Conservation (phyloP, 2,888 invertebrate genomes). For the Caenorhabditis sp. region DNA sequence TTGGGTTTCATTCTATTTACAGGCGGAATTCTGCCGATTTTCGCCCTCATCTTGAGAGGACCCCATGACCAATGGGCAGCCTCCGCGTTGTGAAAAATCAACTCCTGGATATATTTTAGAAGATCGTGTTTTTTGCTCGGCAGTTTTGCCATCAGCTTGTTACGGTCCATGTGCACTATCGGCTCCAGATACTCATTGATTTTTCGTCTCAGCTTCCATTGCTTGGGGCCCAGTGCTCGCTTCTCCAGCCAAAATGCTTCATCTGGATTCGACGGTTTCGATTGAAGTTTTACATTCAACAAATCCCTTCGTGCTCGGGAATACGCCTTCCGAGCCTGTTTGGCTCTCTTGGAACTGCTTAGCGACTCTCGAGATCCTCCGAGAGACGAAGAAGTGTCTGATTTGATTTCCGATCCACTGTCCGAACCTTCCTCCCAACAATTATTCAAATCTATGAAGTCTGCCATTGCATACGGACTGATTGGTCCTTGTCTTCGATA, state of each 20-base stretch:
- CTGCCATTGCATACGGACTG: not conserved
- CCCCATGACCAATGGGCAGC: slow-evolving; percentile 56
- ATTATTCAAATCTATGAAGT: not conserved
- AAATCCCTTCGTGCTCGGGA: slow-evolving; percentile 13
- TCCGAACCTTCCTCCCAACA: slow-evolving; percentile 21
- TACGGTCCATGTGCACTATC: slow-evolving; percentile 27
- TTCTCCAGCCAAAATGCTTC: slow-evolving; percentile 28
- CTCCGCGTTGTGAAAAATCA: slow-evolving; percentile 46
- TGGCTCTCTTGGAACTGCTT: slow-evolving; percentile 11
- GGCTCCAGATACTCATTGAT: slow-evolving; percentile 22
- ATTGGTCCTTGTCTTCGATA: slow-evolving; percentile 24
- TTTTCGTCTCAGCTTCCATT: slow-evolving; percentile 29
- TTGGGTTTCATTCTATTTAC: slow-evolving; percentile 27
- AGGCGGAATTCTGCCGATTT: slow-evolving; percentile 33
- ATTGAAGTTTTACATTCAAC: slow-evolving; percentile 16
- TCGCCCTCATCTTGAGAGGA: slow-evolving; percentile 35
- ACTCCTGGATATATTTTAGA: slow-evolving; percentile 24
- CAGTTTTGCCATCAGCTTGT: slow-evolving; percentile 9
- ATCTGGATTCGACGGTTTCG: slow-evolving; percentile 34
- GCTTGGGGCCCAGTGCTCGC: slow-evolving; percentile 29
- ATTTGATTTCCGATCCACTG: not conserved
- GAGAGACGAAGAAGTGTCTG: slow-evolving; percentile 24
- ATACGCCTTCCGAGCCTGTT: not conserved
- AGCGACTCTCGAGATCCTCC: slow-evolving; percentile 23
- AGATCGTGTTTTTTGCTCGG: slow-evolving; percentile 29